Base-by-base conservation (phyloP, 2,888 invertebrate species). In the Tenodera sinensis region DNA sequence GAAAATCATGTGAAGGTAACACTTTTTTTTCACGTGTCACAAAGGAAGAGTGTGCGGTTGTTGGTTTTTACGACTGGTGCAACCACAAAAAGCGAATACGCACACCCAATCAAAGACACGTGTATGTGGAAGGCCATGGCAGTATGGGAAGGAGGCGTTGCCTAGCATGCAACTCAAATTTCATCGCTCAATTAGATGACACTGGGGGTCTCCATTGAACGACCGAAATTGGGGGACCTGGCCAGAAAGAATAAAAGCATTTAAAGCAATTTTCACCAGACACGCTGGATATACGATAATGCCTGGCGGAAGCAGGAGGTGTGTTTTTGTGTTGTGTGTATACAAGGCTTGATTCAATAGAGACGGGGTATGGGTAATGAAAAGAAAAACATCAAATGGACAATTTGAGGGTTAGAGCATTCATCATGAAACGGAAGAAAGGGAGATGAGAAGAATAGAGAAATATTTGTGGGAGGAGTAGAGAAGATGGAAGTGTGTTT, bases 181-280 rank as follows among this genome's bases (percentile, higher is more conserved):
- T 87, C 87, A 87, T 87, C 87, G 87, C 87, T 87, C 87, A 87
- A 87, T 87, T 87, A 87, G 83, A 27, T 83, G 83, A 87, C 82
- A 87, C 83, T 87, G 54, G 54, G 54, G 54, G 54, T 15, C 6
- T 20, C 54, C 20, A 71, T 71, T 71, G 54, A 71, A 71, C 20
- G 3, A 71, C 54, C 20, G 3, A 71, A 71, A 71, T 71, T 71
- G 54, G 54, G 54, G 87, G 87, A 34, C 87, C 87, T 34, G 87
- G 54, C 34, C 25, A n/a, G 12, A 34, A n/a, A 83, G 82, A 87
- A 82, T 82, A 28, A 87, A 88, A 88, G 88, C 88, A 83, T 85
- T 88, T 88, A 88, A 85, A 88, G 88, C 88, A 88, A 88, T 88
- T 88, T 88, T 83, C 85, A 88, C 85, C 83, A 85, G 88, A 88